phyloP scores from a whole-genome alignment of 2,888 invertebrate genomes.

The Drosophila borborema region DNA sequence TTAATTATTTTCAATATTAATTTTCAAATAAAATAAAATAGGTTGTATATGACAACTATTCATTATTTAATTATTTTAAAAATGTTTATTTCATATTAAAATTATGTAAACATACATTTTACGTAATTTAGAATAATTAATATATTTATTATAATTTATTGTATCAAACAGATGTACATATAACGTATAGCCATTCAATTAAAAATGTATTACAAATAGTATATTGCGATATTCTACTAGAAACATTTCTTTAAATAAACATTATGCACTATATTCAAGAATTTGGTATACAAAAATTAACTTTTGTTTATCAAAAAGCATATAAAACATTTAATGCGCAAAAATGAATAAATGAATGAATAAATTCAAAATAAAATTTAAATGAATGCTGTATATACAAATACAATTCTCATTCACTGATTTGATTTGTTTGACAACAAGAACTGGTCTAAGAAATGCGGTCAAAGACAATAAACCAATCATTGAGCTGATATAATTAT shows the following conservation, averaged over 20 bases:
- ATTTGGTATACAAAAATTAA: not conserved
- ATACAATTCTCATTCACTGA: not conserved
- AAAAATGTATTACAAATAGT: not conserved
- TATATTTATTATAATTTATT: too few species aligned
- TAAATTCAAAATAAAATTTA: not conserved
- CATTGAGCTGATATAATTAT: not conserved
- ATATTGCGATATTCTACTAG: not conserved
- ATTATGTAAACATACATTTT: too few species aligned
- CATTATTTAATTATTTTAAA: too few species aligned
- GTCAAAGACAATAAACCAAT: not conserved
- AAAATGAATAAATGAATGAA: not conserved
- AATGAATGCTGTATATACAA: not conserved
- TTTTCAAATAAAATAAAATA: too few species aligned
- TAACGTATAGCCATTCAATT: too few species aligned
- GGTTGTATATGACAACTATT: too few species aligned
- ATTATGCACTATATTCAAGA: not conserved
- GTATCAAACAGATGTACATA: too few species aligned
- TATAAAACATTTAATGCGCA: not conserved
- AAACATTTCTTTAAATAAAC: not conserved
- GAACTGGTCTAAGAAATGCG: slow-evolving; percentile 3
- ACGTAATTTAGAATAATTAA: too few species aligned
- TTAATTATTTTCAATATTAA: too few species aligned
- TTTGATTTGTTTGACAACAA: slow-evolving; percentile 1
- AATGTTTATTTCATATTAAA: too few species aligned
- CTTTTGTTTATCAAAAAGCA: not conserved